phyloP scores from a whole-genome alignment of 2,888 invertebrate species.

The Coleophora flavipennella region DNA sequence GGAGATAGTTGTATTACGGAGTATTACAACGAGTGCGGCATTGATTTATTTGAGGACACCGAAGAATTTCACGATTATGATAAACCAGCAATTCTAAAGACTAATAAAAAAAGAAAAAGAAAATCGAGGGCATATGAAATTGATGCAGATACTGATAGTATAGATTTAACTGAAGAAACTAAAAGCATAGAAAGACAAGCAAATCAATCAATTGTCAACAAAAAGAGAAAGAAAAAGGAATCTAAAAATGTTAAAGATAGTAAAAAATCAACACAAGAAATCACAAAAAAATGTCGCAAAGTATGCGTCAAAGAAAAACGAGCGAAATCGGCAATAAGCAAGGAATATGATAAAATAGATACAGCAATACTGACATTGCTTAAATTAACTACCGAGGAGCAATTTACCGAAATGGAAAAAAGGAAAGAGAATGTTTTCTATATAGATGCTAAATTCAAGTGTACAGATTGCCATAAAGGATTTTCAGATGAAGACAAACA shows the following conservation, averaged over 20 bases:
- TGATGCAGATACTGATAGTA: too few relatives aligned
- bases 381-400: conserved; percentile 3
- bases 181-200: too few relatives aligned
- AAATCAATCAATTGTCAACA: background rate
- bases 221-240: background rate
- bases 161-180: too few relatives aligned
- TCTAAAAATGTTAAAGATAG: background rate
- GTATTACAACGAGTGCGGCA: too few relatives aligned
- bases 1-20: too few relatives aligned
- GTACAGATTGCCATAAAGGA: conserved; percentile 8
- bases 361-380: background rate
- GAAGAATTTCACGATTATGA: too few relatives aligned
- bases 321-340: background rate
- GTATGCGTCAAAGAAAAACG: background rate
- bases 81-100: too few relatives aligned
- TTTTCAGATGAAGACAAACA: conserved; percentile 5
- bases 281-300: too few relatives aligned
- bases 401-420: conserved; percentile 3
- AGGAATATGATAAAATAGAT: background rate
- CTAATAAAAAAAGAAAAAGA: too few relatives aligned
- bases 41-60: too few relatives aligned
- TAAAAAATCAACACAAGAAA: conserved; percentile 1
- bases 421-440: conserved; percentile 6
- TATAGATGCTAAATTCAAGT: conserved; percentile 5
- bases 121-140: too few relatives aligned